phyloP scores from a whole-genome alignment of 1,140 invertebrate genomes.

The Megalonaias nervosa region DNA sequence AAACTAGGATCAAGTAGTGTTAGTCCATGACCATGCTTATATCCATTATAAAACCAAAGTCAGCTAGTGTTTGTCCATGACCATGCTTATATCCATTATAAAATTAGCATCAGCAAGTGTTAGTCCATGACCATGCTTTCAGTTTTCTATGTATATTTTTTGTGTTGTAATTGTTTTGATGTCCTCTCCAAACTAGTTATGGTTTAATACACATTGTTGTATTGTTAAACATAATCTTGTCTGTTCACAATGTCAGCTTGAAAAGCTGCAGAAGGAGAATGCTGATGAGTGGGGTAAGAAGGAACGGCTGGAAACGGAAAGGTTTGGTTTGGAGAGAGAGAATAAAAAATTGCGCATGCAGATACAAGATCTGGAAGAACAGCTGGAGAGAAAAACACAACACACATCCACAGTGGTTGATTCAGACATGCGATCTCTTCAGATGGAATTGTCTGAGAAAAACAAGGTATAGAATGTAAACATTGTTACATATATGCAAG shows the following conservation, averaged over 20 bases:
- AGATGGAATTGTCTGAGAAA: conserved; percentile 82
- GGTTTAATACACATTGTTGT: not conserved
- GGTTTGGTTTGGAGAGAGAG: conserved; percentile 87
- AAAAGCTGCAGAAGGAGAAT: conserved; percentile 91
- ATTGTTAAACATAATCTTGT: conserved; percentile 1
- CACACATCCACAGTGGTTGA: conserved; percentile 74
- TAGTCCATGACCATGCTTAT: too few species aligned
- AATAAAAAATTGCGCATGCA: conserved; percentile 90
- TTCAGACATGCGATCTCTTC: conserved; percentile 80
- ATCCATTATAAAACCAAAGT: not conserved
- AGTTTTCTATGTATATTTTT: not conserved
- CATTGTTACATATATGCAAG: not conserved
- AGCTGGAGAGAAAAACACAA: conserved; percentile 74
- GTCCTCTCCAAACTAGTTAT: not conserved
- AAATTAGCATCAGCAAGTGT: not conserved
- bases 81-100: not conserved
- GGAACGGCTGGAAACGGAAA: conserved; percentile 91
- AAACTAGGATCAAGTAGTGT: too few species aligned
- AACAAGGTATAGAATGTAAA: conserved; percentile 76
- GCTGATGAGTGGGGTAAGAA: conserved; percentile 93
- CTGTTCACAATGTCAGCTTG: conserved; percentile 75
- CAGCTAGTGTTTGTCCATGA: not conserved
- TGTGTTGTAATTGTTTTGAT: not conserved
- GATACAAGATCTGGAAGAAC: conserved; percentile 85
- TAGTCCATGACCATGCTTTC: not conserved